Conservation (phyloP, 2,113 vertebrate species). For the Aphelocoma coerulescens region DNA sequence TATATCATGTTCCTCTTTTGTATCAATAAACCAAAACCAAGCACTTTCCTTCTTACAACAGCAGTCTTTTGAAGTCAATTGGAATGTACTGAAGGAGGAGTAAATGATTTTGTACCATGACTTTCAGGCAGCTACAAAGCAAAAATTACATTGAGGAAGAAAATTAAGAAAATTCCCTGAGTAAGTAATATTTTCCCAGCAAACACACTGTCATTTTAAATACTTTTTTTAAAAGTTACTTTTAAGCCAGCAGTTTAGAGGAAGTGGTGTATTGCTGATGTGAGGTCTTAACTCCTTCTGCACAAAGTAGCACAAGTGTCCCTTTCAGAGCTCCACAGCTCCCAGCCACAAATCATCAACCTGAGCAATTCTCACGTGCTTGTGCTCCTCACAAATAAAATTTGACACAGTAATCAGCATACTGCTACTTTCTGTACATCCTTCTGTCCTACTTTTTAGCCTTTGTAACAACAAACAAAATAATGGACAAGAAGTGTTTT, state of each 20-base stretch:
- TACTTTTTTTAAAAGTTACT: not conserved
- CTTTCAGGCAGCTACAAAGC: not conserved
- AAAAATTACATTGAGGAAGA: not conserved
- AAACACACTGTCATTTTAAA: not conserved
- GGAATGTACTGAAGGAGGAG: not conserved
- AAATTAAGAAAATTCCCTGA: not conserved
- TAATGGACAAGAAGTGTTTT: not conserved
- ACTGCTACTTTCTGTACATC: not conserved
- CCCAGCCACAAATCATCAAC: not conserved
- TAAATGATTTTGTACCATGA: not conserved
- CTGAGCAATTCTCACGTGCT: fast-evolving
- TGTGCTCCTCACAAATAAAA: not conserved
- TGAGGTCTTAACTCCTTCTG: not conserved
- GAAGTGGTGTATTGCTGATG: not conserved
- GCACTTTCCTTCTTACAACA: conserved; percentile 28
- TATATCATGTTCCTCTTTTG: conserved; percentile 43
- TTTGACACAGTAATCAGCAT: fast-evolving
- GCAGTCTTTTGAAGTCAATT: not conserved
- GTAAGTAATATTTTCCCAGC: not conserved
- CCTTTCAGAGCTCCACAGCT: not conserved
- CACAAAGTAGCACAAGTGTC: not conserved
- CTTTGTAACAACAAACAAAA: not conserved
- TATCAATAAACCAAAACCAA: conserved; percentile 8
- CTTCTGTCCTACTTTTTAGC: not conserved
- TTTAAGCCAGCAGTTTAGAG: not conserved